These are phyloP conservation scores for Autographa gamma DNA, from an alignment of 2,888 invertebrate genomes.

Conservation along the genomic window DNA sequence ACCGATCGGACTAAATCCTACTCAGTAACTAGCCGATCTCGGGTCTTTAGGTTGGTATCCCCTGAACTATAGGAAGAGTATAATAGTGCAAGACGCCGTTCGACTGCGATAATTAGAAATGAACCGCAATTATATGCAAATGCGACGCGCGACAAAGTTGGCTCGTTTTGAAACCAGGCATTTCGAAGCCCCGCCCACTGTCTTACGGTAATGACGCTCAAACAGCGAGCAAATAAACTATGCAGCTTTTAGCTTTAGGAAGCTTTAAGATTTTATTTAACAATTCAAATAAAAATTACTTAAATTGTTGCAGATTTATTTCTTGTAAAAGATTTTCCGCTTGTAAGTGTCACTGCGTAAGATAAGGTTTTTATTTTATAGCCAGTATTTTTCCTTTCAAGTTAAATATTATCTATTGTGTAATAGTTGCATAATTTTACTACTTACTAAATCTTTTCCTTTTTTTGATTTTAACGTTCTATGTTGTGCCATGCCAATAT, in stretches of 20 bases:
- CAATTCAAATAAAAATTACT: background rate
- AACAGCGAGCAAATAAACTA: constrained; percentile 52
- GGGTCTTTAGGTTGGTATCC: background rate
- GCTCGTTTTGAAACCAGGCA: constrained; percentile 82
- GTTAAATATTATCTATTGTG: too few species aligned
- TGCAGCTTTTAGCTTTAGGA: constrained; percentile 30
- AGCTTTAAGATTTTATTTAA: background rate
- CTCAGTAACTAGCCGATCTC: background rate
- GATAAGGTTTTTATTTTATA: too few species aligned
- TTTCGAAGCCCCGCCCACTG: constrained; percentile 78
- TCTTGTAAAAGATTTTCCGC: too few species aligned
- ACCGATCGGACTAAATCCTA: background rate
- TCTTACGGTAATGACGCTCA: constrained; percentile 50
- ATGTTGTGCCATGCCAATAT: too few species aligned
- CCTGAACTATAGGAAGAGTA: constrained; percentile 56
- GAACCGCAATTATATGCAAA: constrained; percentile 86
- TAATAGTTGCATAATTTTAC: too few species aligned
- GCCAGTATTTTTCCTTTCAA: too few species aligned
- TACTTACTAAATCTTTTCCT: too few species aligned
- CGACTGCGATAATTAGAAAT: constrained; percentile 77
- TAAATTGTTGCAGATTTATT: background rate
- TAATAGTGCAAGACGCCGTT: constrained; percentile 49
- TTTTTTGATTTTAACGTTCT: too few species aligned
- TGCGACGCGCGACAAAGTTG: constrained; percentile 72
- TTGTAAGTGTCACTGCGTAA: too few species aligned